Evolutionary conservation across 2,888 invertebrate genomes (phyloP).

Genomic region (Temnothorax ravouxi): DNA sequence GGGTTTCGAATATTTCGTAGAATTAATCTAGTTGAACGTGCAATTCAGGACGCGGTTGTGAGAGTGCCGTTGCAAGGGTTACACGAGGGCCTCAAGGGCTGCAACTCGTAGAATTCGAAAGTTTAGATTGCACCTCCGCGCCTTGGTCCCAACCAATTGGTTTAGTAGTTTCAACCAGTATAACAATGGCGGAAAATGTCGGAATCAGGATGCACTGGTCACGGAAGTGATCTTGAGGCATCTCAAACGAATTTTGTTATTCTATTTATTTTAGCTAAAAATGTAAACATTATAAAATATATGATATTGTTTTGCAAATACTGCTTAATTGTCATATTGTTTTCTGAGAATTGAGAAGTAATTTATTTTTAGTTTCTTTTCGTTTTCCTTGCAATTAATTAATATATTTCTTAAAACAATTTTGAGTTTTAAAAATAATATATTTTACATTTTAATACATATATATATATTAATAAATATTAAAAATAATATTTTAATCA

Average conservation of each 20-base stretch:
- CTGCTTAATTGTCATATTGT: background rate
- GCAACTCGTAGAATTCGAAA: conserved; percentile 67
- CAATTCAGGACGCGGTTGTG: conserved; percentile 2
- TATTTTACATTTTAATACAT: background rate
- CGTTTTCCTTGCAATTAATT: background rate
- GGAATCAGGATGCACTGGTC: conserved; percentile 28
- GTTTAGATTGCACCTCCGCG: conserved; percentile 65
- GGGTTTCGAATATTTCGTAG: conserved; percentile 64
- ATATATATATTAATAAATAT: background rate
- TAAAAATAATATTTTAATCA: background rate
- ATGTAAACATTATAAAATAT: background rate
- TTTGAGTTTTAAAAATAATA: background rate
- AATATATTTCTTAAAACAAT: background rate
- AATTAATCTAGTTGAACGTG: conserved; percentile 59
- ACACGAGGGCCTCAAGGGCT: conserved; percentile 47
- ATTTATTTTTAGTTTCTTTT: background rate
- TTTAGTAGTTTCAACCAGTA: conserved; percentile 65
- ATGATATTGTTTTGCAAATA: background rate
- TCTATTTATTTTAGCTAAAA: background rate
- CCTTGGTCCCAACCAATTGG: conserved; percentile 57
- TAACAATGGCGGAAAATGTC: conserved; percentile 42
- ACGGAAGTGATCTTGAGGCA: conserved; percentile 9
- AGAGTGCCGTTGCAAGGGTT: conserved; percentile 35
- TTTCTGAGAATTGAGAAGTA: background rate
- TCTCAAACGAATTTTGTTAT: conserved; percentile 26